These are phyloP conservation scores for Scaptomyza flava DNA, from an alignment of 2,888 invertebrate species.

Conservation along the genomic window DNA sequence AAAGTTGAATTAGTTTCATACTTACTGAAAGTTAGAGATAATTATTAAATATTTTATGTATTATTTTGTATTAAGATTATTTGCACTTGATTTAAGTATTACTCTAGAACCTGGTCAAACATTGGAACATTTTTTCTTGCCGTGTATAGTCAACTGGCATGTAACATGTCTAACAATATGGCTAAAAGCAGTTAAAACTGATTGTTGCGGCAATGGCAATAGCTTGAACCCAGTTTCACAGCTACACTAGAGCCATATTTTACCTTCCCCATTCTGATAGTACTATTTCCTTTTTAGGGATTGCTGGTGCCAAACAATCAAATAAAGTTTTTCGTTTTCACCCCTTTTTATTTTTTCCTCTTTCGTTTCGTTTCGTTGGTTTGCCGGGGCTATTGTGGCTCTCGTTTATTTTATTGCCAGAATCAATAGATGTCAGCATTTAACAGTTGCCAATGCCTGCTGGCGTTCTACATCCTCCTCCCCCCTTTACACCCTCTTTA, in stretches of 20 bases:
- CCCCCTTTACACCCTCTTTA: neutral
- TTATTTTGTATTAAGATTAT: too few species aligned
- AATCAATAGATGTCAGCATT: conserved; percentile 74
- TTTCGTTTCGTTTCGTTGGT: neutral
- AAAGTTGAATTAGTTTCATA: neutral
- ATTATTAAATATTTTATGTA: too few species aligned
- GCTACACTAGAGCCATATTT: conserved; percentile 14
- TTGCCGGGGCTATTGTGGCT: neutral
- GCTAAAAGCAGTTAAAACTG: conserved; percentile 47
- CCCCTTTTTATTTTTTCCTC: conserved; percentile 16
- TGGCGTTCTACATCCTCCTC: conserved; percentile 15
- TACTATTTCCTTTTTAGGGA: conserved; percentile 4
- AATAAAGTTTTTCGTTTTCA: conserved; percentile 51
- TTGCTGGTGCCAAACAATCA: conserved; percentile 58
- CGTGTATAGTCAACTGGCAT: conserved; percentile 11
- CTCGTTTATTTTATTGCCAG: conserved; percentile 59
- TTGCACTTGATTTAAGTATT: too few species aligned
- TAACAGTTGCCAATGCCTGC: conserved; percentile 63
- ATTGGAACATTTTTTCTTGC: neutral
- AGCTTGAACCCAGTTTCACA: conserved; percentile 19
- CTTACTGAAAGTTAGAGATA: too few species aligned
- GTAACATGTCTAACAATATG: conserved; percentile 39
- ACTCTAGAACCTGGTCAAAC: too few species aligned
- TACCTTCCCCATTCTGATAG: neutral
- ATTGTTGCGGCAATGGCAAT: conserved; percentile 49